Evolutionary conservation across 2,888 invertebrate species (phyloP).

Genomic region (Orgyia antiqua): DNA sequence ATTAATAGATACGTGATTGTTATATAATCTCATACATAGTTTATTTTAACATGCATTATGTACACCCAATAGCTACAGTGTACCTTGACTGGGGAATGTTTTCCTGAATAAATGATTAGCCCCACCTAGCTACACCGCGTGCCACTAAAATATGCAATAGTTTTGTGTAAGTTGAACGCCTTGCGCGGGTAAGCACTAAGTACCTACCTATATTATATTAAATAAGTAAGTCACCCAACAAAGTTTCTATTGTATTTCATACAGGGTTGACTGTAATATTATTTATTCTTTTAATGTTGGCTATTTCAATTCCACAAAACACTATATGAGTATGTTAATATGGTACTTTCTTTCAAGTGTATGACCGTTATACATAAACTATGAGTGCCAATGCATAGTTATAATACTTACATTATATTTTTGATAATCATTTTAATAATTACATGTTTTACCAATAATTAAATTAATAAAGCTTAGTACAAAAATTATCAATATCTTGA

Average conservation of each 20-base stretch:
- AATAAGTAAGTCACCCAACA: conserved; percentile 58
- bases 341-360: too few relatives aligned
- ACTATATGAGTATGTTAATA: too few relatives aligned
- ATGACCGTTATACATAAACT: too few relatives aligned
- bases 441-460: too few relatives aligned
- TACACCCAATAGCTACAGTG: conserved; percentile 54
- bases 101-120: conserved; percentile 68
- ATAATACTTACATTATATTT: too few relatives aligned
- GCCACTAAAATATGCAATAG: conserved; percentile 72
- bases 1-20: neutral
- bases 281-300: too few relatives aligned
- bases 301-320: too few relatives aligned
- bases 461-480: too few relatives aligned
- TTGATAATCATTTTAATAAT: too few relatives aligned
- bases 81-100: conserved; percentile 63
- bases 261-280: neutral
- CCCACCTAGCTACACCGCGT: conserved; percentile 57
- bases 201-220: conserved; percentile 64
- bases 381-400: too few relatives aligned
- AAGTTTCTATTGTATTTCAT: conserved; percentile 42
- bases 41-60: conserved; percentile 58
- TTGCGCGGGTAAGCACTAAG: conserved; percentile 53
- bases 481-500: too few relatives aligned
- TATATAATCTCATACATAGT: conserved; percentile 25
- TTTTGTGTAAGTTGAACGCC: conserved; percentile 73